These are phyloP conservation scores for Pollimyrus isidori DNA, from an alignment of 2,113 vertebrate genomes.

Conservation along the genomic window DNA sequence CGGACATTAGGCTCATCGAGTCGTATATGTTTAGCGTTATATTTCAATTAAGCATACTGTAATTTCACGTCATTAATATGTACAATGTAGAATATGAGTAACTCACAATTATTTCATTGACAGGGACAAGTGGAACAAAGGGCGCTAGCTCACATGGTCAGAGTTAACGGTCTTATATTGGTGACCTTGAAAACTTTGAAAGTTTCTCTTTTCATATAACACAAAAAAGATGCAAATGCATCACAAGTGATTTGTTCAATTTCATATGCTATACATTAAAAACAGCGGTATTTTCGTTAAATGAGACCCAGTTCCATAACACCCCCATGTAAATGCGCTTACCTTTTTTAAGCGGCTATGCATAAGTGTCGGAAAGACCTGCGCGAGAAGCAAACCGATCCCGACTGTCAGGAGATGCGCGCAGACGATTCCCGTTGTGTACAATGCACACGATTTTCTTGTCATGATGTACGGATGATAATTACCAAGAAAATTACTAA, in stretches of 20 bases:
- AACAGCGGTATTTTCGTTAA: background rate
- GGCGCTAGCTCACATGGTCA: background rate
- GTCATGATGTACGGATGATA: slow-evolving; percentile 47
- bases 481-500: background rate
- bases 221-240: background rate
- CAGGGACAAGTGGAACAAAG: background rate
- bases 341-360: slow-evolving; percentile 61
- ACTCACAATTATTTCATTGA: no score
- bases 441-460: slow-evolving; percentile 45
- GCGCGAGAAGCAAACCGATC: slow-evolving; percentile 41
- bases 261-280: background rate
- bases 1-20: background rate
- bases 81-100: background rate
- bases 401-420: slow-evolving; percentile 48
- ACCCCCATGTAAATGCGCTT: slow-evolving; percentile 24
- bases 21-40: background rate
- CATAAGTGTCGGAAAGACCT: slow-evolving; percentile 49
- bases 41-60: background rate
- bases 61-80: background rate
- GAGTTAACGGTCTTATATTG: background rate
- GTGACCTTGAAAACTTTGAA: background rate
- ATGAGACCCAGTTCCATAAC: background rate
- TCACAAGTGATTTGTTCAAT: background rate
- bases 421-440: slow-evolving; percentile 44
- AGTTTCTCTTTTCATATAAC: background rate